Percentiles rank a stretch among this genome's conserved stretches.
phyloP scores from a whole-genome alignment of 37 sponge, comb jelly and placozoan genomes.

The Oopsacas minuta region DNA sequence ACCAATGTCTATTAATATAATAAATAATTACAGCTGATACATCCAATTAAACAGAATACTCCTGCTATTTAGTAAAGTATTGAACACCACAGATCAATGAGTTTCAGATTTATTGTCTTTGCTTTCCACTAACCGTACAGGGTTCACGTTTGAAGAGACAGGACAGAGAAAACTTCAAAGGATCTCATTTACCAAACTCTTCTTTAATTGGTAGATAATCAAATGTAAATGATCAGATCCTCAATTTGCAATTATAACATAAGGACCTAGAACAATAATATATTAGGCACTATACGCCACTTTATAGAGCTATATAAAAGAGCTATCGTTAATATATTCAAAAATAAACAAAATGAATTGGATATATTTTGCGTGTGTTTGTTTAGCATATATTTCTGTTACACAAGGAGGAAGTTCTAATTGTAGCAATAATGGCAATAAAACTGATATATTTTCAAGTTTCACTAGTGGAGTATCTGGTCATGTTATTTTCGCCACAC shows the following conservation, averaged over 20 bases:
- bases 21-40: no score
- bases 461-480: background rate
- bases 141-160: no score
- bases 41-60: no score
- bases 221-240: no score
- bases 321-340: conserved; percentile 10
- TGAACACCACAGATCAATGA: no score
- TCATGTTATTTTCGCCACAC: background rate
- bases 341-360: background rate
- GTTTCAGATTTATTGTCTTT: no score
- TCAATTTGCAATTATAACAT: background rate
- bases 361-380: background rate
- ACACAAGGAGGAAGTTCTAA: background rate
- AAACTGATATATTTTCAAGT: background rate
- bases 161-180: no score
- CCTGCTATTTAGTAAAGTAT: no score
- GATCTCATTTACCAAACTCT: no score
- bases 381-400: background rate
- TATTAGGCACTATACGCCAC: background rate
- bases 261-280: background rate
- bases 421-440: background rate
- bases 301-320: background rate
- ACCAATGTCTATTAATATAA: no score
- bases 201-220: no score
- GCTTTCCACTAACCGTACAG: no score